These are phyloP conservation scores for Calypte anna DNA, from an alignment of 2,113 vertebrate genomes.

Conservation along the genomic window DNA sequence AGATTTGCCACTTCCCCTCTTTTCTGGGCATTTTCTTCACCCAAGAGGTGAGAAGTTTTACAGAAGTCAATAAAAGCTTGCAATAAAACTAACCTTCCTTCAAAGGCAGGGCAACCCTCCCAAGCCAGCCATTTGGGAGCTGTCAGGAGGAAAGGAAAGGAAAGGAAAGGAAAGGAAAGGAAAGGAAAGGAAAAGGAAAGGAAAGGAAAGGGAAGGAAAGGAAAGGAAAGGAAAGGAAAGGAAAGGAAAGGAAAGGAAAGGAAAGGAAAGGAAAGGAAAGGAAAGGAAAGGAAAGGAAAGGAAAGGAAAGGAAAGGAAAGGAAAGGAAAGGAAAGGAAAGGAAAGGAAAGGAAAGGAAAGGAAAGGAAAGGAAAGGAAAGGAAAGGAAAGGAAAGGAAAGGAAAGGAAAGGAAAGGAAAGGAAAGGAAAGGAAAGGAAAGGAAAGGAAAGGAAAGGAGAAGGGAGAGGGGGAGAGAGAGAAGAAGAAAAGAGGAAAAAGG, in stretches of 20 bases:
- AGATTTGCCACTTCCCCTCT: background rate
- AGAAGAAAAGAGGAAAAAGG: background rate
- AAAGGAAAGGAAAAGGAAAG: rapidly evolving
- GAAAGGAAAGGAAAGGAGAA: background rate
- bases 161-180: too few species aligned
- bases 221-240: too few species aligned
- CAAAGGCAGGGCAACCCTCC: constrained; percentile 25
- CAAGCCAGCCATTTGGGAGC: constrained; percentile 33
- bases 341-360: too few species aligned
- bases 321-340: too few species aligned
- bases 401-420: background rate
- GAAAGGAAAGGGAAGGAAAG: too few species aligned
- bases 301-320: too few species aligned
- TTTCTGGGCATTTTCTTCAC: background rate
- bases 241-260: too few species aligned
- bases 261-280: too few species aligned
- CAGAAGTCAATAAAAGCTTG: constrained; percentile 42
- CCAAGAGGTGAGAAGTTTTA: constrained; percentile 46
- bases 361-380: background rate
- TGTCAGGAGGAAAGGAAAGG: background rate
- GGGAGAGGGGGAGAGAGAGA: background rate
- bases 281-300: too few species aligned
- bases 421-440: rapidly evolving
- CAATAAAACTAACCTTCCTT: constrained; percentile 28
- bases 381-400: background rate